A percentile compares a stretch with the other conserved stretches of the same genome.
phyloP scores from a whole-genome alignment of 2,113 vertebrate species.

The Pteruthius melanotis region DNA sequence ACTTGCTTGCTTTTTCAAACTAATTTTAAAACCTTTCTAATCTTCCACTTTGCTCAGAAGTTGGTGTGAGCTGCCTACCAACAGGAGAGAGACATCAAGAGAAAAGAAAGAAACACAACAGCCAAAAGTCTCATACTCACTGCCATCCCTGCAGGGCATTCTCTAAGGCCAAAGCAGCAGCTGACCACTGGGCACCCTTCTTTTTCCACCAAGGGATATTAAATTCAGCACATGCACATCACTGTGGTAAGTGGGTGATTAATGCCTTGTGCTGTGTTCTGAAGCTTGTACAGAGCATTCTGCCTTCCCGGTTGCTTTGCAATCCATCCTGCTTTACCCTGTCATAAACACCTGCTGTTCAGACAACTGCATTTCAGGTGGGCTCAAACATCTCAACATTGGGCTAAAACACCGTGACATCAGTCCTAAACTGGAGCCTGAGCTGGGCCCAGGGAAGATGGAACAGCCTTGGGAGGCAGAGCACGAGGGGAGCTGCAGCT shows the following conservation, averaged over 20 bases:
- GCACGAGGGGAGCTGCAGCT: background rate
- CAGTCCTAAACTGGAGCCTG: background rate
- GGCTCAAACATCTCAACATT: background rate
- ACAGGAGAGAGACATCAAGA: background rate
- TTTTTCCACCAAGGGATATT: background rate
- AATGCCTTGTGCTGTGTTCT: background rate
- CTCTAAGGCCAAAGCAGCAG: background rate
- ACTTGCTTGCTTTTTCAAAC: background rate
- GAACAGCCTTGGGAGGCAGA: background rate
- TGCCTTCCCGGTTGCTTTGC: background rate
- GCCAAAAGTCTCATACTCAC: background rate
- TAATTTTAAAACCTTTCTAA: background rate
- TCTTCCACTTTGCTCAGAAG: background rate
- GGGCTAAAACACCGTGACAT: background rate
- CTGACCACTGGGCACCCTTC: background rate
- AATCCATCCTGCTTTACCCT: background rate
- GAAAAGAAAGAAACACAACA: background rate
- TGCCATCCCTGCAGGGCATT: background rate
- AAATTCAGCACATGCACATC: background rate
- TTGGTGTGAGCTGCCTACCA: background rate
- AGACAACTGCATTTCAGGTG: background rate
- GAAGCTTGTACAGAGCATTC: background rate
- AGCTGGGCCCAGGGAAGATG: background rate
- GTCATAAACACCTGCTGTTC: constrained; percentile 12
- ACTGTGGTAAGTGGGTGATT: background rate